phyloP scores from a whole-genome alignment of 2,888 invertebrate genomes.

The Drosophila imparisetae region DNA sequence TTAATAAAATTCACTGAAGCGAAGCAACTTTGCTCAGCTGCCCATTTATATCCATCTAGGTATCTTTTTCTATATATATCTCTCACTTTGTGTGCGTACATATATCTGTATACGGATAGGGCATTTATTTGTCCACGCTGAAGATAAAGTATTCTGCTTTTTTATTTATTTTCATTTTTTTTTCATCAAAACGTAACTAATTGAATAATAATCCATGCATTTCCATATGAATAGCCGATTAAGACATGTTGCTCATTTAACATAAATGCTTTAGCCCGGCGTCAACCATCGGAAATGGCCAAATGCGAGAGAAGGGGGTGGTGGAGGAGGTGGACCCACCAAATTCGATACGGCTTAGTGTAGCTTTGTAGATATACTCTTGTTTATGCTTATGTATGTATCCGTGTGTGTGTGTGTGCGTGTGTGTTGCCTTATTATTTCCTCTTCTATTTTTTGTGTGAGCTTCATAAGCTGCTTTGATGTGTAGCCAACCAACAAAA shows the following conservation, averaged over 20 bases:
- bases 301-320: constrained; percentile 20
- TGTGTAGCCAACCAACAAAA: constrained; percentile 21
- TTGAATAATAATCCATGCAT: constrained; percentile 76
- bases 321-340: constrained; percentile 7
- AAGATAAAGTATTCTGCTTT: constrained; percentile 44
- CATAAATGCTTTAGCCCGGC: constrained; percentile 51
- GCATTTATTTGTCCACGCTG: constrained; percentile 34
- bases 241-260: constrained; percentile 73
- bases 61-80: background rate
- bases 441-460: constrained; percentile 2
- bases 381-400: constrained; percentile 1
- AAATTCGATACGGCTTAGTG: constrained; percentile 46
- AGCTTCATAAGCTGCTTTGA: constrained; percentile 26
- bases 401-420: background rate
- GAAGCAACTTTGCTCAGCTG: constrained; percentile 68
- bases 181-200: constrained; percentile 70
- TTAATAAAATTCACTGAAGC: constrained; percentile 78
- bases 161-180: constrained; percentile 34
- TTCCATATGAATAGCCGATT: constrained; percentile 78
- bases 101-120: constrained; percentile 41
- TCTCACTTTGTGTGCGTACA: constrained; percentile 26
- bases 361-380: constrained; percentile 27
- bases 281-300: constrained; percentile 52
- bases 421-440: constrained; percentile 18
- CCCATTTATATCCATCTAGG: constrained; percentile 62